Percentiles rank a stretch among this genome's conserved stretches.
phyloP scores from a whole-genome alignment of 2,888 invertebrate species.

The Desoria tigrina region DNA sequence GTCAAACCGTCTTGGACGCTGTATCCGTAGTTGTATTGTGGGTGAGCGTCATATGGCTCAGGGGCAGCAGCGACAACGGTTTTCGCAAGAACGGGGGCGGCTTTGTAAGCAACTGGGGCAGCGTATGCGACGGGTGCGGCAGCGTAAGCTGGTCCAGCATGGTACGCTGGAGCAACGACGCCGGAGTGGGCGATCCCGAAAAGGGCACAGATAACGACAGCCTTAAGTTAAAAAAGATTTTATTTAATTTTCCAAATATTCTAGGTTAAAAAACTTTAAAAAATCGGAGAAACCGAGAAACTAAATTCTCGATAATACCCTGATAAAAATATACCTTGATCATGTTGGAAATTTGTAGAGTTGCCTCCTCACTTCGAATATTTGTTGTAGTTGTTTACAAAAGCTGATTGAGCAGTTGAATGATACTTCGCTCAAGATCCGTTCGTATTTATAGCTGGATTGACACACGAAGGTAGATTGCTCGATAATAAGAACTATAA shows the following conservation, averaged over 20 bases:
- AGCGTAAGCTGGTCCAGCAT: slow-evolving; percentile 11
- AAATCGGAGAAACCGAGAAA: background rate
- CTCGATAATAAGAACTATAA: background rate
- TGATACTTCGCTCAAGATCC: background rate
- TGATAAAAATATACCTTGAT: slow-evolving; percentile 4
- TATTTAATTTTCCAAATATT: background rate
- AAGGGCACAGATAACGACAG: slow-evolving; percentile 18
- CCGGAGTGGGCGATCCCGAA: slow-evolving; percentile 15
- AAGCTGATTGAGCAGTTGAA: slow-evolving; percentile 6
- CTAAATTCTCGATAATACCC: too few relatives aligned
- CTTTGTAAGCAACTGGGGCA: slow-evolving; percentile 15
- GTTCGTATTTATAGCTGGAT: slow-evolving; percentile 19
- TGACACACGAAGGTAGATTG: background rate
- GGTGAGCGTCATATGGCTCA: slow-evolving; percentile 31
- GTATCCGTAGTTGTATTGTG: slow-evolving; percentile 38
- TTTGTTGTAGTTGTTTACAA: background rate
- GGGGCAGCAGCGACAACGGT: slow-evolving; percentile 21
- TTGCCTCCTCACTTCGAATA: background rate
- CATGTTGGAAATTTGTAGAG: background rate
- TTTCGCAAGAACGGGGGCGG: slow-evolving; percentile 18
- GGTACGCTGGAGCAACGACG: slow-evolving; percentile 1
- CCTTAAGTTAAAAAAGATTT: slow-evolving; percentile 11
- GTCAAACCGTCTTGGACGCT: slow-evolving; percentile 29
- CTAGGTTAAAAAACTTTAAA: background rate
- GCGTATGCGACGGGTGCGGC: slow-evolving; percentile 11